Evolutionary conservation across 2,888 invertebrate species (phyloP).

Genomic region (Mythimna loreyi): DNA sequence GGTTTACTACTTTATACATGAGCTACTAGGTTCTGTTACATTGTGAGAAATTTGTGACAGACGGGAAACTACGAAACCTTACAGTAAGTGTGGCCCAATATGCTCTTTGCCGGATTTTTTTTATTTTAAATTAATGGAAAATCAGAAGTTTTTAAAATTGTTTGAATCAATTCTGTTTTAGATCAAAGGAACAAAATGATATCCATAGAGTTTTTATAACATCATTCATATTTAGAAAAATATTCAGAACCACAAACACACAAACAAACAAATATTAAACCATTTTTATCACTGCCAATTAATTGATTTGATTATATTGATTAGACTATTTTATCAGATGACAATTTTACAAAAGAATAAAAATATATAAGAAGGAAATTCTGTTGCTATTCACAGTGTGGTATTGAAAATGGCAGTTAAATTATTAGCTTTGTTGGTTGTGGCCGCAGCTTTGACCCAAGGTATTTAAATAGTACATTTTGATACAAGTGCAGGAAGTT

Average conservation of each 20-base stretch:
- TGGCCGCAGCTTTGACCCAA: conserved; percentile 40
- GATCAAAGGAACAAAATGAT: neutral
- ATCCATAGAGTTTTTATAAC: neutral
- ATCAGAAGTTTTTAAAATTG: no score
- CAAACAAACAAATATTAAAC: neutral
- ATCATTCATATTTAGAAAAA: neutral
- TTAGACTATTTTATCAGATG: conserved; percentile 21
- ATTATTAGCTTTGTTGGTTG: conserved; percentile 40
- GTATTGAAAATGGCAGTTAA: conserved; percentile 45
- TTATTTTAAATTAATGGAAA: no score
- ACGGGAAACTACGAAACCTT: no score
- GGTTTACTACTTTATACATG: no score
- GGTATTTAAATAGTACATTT: neutral
- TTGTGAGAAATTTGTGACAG: no score
- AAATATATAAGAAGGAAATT: conserved; percentile 16
- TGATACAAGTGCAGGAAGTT: no score
- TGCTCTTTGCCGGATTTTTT: no score
- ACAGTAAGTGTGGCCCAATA: no score
- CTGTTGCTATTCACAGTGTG: conserved; percentile 5
- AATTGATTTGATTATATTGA: neutral
- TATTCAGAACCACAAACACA: neutral
- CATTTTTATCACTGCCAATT: neutral
- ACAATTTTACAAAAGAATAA: neutral
- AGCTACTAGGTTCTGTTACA: no score
- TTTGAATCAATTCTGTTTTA: no score